Conservation (phyloP, 1,140 invertebrate genomes). For the Laodelphax striatellus region DNA sequence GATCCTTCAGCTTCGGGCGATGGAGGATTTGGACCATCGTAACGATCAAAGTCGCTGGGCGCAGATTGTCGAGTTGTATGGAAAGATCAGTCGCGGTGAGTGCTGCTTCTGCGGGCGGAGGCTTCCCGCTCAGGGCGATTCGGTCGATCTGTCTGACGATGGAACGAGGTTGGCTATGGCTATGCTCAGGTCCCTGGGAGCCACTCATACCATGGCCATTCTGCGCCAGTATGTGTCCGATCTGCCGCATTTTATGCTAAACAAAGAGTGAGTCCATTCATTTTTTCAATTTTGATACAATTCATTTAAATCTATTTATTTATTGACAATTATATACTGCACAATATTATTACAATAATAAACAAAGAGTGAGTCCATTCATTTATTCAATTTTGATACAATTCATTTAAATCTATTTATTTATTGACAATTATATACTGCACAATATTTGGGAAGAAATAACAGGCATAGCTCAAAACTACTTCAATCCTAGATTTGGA, state of each 20-base stretch:
- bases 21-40: background rate
- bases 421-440: too few relatives aligned
- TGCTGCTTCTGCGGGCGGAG: background rate
- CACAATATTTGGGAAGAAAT: too few relatives aligned
- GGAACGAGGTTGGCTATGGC: background rate
- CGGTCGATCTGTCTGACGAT: background rate
- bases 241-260: background rate
- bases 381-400: too few relatives aligned
- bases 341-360: too few relatives aligned
- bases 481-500: too few relatives aligned
- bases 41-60: background rate
- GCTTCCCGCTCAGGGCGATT: background rate
- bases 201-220: background rate
- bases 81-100: background rate
- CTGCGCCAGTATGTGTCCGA: background rate
- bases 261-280: background rate
- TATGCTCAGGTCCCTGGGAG: background rate
- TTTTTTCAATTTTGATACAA: too few relatives aligned
- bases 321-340: too few relatives aligned
- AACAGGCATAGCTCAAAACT: too few relatives aligned
- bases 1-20: background rate
- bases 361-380: background rate
- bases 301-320: too few relatives aligned
- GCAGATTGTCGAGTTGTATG: background rate
- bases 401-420: too few relatives aligned